Conservation (phyloP, 1,140 invertebrate genomes). For the Vollenhovia emeryi region DNA sequence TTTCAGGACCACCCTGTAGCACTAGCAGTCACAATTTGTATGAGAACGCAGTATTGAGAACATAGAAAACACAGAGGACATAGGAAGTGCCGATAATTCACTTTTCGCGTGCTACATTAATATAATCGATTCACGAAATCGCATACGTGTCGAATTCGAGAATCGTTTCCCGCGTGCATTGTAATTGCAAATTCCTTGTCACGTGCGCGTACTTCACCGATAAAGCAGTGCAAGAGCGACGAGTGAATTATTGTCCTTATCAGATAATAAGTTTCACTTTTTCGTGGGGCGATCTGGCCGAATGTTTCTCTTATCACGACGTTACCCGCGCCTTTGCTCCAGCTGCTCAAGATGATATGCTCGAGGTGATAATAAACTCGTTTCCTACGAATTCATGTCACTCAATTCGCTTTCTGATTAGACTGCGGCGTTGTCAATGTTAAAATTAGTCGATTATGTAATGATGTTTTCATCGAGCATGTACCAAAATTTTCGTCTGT, state of each 20-base stretch:
- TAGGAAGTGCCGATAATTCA: not conserved
- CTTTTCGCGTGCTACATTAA: not conserved
- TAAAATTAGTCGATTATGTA: slow-evolving; percentile 26
- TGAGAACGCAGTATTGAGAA: not conserved
- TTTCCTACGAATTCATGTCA: not conserved
- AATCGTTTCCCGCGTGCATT: not conserved
- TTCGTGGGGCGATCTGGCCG: not conserved
- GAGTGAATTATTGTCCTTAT: slow-evolving; percentile 14
- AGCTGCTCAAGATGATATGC: slow-evolving; percentile 18
- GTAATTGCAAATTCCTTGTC: not conserved
- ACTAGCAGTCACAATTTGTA: not conserved
- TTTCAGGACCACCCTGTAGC: no score
- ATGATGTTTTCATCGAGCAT: not conserved
- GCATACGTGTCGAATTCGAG: not conserved
- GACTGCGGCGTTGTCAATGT: not conserved
- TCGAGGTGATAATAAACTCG: slow-evolving; percentile 22
- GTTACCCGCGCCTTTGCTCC: not conserved
- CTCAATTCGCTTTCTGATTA: not conserved
- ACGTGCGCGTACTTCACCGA: not conserved
- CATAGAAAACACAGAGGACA: not conserved
- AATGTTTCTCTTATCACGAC: slow-evolving; percentile 22
- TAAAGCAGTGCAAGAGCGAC: not conserved
- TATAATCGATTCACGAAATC: not conserved
- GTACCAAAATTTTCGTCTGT: not conserved
- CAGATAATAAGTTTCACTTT: slow-evolving; percentile 24